Base-by-base conservation (phyloP, 2,888 invertebrate genomes). In the Salpingus planirostris region DNA sequence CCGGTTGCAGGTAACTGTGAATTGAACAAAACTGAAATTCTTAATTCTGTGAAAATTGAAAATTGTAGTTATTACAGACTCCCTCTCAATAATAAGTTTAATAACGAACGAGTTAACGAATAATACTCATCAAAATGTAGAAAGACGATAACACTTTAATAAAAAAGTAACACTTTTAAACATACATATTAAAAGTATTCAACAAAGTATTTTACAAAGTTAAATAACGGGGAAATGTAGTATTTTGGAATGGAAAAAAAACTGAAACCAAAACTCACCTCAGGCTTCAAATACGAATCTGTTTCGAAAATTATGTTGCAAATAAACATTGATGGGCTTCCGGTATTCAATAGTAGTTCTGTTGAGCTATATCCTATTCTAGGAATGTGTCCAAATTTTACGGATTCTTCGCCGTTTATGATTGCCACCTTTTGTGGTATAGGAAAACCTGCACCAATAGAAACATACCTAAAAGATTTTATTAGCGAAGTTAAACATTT, bases 311-410 rank as follows among this genome's bases (percentile, higher is more conserved):
- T 32, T 13, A n/a, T 8, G 4, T n/a, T 36, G 3, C 36, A 33
- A 33, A 36, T 36, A 10, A 36, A 36, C 33, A 18, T 36, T 12
- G 36, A 36, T 33, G 36, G 36, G 5, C 2, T 36, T n/a, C 36
- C 36, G 6, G 7, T 36, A n/a, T 36, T 36, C 28, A 13, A 33
- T 14, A 36, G 24, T 33, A 36, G 36, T 23, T 23, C 14, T 8
- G 13, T 21, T 2, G 28, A 33, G 14, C 13, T 28, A 2, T 36
- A 33, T 13, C 36, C 36, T 14, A 36, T 36, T 23, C 13, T 36
- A 10, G 36, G 23, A 11, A 7, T 34, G 12, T 33, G 32, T 13
- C n/a, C 11, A 22, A 13, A 21, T 33, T 33, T 36, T 14, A 10
- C 12, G 8, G 29, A 36, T 18, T 11, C 22, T 10, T 22, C 14